Evolutionary conservation across 2,888 invertebrate genomes (phyloP), one percentile per base, ranked within the genome.

Genomic region (Eupithecia vulgata): DNA sequence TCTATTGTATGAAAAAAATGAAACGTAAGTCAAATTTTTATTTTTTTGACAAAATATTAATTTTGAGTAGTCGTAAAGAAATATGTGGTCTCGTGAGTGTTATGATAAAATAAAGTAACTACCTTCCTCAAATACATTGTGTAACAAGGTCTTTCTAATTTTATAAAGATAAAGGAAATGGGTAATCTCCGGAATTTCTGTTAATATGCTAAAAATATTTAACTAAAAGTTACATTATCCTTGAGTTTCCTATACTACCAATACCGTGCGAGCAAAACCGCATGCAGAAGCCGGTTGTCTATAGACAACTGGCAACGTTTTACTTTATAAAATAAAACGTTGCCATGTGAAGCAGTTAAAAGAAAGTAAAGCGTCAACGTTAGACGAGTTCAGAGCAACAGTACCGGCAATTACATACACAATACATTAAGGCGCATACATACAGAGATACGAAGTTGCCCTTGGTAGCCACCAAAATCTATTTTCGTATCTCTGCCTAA

Each of bases 341-440:
- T 64, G n/a, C 62, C 35, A 35, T 35, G 17, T n/a, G 35, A 62
- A 62, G 59, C 59, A 17, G 62, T n/a, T 64, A 62, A 65, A 65
- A 65, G 40, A 65, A 65, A 65, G 65, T 65, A 65, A 65, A 65
- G 21, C 62, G 21, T 61, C 30, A 61, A 59, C 57, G n/a, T 30
- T 68, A 62, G 70, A 70, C 62, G 64, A 48, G 68, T 74, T 71
- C 74, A 66, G 65, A 74, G 57, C 67, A 67, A 67, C 70, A 12
- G 71, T 71, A 68, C 21, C 34, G 59, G 48, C 73, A 78, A 77
- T 79, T 67, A 77, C 66, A 62, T 35, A 62, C 68, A 65, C 74
- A 76, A 75, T 70, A 75, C 73, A 67, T 71, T 7, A 68, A 76
- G n/a, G n/a, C n/a, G n/a, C n/a, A n/a, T n/a, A n/a, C n/a, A n/a